Evolutionary conservation across 2,888 invertebrate genomes (phyloP), one percentile per base, ranked within the genome.

Genomic region (Hirtodrosophila trivittata): DNA sequence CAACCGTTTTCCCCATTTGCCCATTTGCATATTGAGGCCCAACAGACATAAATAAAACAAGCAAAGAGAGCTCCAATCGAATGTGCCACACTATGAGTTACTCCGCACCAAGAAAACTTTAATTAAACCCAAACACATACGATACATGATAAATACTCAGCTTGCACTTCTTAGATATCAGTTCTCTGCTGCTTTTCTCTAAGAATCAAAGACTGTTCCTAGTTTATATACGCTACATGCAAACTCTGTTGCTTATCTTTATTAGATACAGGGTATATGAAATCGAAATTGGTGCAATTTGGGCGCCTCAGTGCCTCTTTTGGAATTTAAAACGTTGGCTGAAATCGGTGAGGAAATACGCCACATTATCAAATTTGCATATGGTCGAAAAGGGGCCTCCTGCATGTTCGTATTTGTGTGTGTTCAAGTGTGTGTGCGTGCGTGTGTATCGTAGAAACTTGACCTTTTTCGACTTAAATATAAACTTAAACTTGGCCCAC

Each of bases 1-100:
- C 32, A 43, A 16, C 32, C 32, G 18, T 16, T 32, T 33, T 25
- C 3, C 16, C 43, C 43, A 30, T 39, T 50, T 51, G 13, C 18
- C 66, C 71, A 74, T 83, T 86, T 84, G 77, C 75, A 81, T 84
- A 81, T 80, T 76, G 65, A 51, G 65, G 57, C 32, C 47, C 43
- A 43, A 68, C 46, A 65, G 18, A 21, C 18, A 21, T 21, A 21
- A 21, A 21, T 21, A 21, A 21, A 39, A 42, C 25, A 64, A 49
- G 21, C 28, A 55, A 33, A 51, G 57, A 30, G 14, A 60, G 21
- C 18, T 21, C 5, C 2, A 21, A 21, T 21, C 18, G 18, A 21
- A n/a, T n/a, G n/a, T n/a, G n/a, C n/a, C n/a, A n/a, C n/a, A 21
- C 18, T 21, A 21, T 21, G 2, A 21, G 18, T 3, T 21, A 21